These are phyloP conservation scores for Leucophenga montana DNA, from an alignment of 2,888 invertebrate genomes.

Conservation along the genomic window DNA sequence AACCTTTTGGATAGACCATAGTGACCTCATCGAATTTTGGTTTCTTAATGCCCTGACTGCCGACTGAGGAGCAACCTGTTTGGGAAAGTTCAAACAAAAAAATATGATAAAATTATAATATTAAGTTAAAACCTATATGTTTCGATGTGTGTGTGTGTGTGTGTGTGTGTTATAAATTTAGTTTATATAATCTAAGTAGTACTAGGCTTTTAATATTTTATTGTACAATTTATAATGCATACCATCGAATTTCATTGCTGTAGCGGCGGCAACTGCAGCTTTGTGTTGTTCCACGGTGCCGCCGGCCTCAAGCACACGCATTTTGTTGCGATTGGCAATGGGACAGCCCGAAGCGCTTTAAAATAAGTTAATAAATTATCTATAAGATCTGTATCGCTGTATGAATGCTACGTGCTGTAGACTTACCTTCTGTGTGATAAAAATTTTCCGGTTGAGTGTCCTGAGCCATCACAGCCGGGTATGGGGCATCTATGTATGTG, in stretches of 20 bases:
- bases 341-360: slow-evolving; percentile 97
- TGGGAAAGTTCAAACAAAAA: not conserved
- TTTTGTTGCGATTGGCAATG: slow-evolving; percentile 93
- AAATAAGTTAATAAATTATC: slow-evolving; percentile 33
- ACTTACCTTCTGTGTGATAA: slow-evolving; percentile 93
- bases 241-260: slow-evolving; percentile 91
- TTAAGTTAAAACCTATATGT: too few species aligned
- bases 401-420: too few species aligned
- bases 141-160: too few species aligned
- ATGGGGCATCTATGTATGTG: slow-evolving; percentile 88
- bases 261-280: slow-evolving; percentile 86
- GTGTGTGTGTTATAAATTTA: too few species aligned
- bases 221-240: slow-evolving; percentile 75
- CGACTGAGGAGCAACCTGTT: slow-evolving; percentile 77
- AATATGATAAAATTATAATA: not conserved
- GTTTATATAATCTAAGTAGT: too few species aligned
- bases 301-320: slow-evolving; percentile 89
- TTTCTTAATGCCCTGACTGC: slow-evolving; percentile 85
- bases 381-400: too few species aligned
- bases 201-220: too few species aligned
- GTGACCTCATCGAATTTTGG: slow-evolving; percentile 80
- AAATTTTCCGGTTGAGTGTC: slow-evolving; percentile 98
- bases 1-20: slow-evolving; percentile 85
- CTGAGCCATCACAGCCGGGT: slow-evolving; percentile 97
- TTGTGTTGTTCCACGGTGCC: slow-evolving; percentile 91